Base-by-base conservation (phyloP, 2,888 invertebrate species). In the Macrophya annulata region DNA sequence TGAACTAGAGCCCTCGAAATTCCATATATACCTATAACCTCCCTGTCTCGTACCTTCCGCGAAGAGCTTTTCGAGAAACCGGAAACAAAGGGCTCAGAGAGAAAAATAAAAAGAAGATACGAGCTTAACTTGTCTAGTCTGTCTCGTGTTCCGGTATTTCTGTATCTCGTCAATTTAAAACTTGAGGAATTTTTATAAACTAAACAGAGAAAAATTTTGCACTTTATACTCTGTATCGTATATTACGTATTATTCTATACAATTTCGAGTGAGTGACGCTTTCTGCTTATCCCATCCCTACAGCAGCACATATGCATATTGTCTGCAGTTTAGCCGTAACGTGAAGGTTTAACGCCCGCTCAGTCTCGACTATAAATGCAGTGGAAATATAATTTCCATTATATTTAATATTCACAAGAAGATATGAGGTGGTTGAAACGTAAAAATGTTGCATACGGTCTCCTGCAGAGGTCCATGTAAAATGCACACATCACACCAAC, bases 51-150 rank as follows among this genome's bases (percentile, higher is more conserved):
- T 74, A 45, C 74, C 74, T 74, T 21, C 21, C n/a, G n/a, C n/a
- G 21, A 4, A 31, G 68, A 17, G 37, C 12, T 62, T 68, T 68
- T 68, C 68, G 37, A 68, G 37, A 37, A 68, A 68, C 37, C 37
- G 68, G 68, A 68, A 68, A 68, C 68, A 37, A 6, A 68, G 68
- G 68, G 12, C 31, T 37, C n/a, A n/a, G n/a, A n/a, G n/a, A n/a
- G 8, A 17, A 37, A 68, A 55, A n/a, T 6, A 31, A 31, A 3
- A 31, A 31, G 31, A 31, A 31, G 31, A 68, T 68, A 17, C 31
- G 6, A 37, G 68, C 17, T 68, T 37, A 68, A 68, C 68, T 68
- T 37, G 37, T 68, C 68, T 31, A 4, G 37, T 31, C 68, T 65
- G 65, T 21, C 21, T 59, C 59, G 59, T 48, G 12, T 48, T 12